Evolutionary conservation across 2,888 invertebrate species (phyloP).

Genomic region (Parnassius glacialis): DNA sequence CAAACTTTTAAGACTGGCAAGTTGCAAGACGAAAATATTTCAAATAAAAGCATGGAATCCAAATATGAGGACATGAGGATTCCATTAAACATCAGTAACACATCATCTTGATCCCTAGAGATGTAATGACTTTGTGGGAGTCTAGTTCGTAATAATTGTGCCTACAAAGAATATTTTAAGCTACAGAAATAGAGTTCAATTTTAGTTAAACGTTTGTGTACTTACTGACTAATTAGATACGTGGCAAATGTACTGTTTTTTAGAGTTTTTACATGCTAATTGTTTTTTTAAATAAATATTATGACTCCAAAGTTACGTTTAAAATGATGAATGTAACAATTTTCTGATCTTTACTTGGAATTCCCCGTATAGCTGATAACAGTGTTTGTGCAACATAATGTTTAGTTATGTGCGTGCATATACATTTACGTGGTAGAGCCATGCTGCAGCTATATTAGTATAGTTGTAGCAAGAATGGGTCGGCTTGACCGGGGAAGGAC

Average conservation of each 20-base stretch:
- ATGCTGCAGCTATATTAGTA: too few species aligned
- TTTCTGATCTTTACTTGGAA: too few species aligned
- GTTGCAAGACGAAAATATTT: conserved; percentile 16
- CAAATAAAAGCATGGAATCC: conserved; percentile 23
- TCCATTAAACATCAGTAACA: conserved; percentile 38
- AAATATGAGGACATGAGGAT: conserved; percentile 36
- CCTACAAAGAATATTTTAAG: neutral
- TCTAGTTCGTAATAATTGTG: conserved; percentile 19
- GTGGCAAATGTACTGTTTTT: conserved; percentile 8
- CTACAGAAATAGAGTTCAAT: conserved; percentile 1
- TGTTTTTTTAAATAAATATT: too few species aligned
- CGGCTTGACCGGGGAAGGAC: too few species aligned
- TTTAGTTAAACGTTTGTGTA: conserved; percentile 1
- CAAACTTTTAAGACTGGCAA: neutral
- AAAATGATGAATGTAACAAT: too few species aligned
- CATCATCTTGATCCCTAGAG: conserved; percentile 39
- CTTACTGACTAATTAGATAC: neutral
- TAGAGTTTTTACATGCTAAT: conserved; percentile 16
- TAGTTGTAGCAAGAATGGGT: too few species aligned
- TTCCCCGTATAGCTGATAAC: too few species aligned
- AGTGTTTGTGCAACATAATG: too few species aligned
- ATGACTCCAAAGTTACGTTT: too few species aligned
- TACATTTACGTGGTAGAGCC: too few species aligned
- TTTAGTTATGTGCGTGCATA: too few species aligned
- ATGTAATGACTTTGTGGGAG: conserved; percentile 38